Conservation (phyloP, 37 sponge, comb jelly and placozoan genomes). For the Axinella damicornis region DNA sequence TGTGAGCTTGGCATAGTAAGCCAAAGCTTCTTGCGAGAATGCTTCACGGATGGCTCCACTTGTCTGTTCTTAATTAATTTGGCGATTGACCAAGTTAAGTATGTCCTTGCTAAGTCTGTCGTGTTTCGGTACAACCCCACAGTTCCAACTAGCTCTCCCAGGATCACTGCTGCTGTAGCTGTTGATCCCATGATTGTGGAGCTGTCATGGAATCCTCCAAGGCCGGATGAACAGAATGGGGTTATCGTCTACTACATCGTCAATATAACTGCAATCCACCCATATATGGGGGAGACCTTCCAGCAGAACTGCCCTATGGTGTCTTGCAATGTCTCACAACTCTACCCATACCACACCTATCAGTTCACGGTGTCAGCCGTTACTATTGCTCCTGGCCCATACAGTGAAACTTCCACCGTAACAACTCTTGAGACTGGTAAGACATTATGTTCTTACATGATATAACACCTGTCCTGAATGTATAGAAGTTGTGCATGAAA, state of each 20-base stretch:
- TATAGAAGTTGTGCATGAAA: too few species aligned
- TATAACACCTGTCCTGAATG: too few species aligned
- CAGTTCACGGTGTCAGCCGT: slow-evolving; percentile 10
- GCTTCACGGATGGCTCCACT: neutral
- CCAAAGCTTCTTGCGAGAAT: neutral
- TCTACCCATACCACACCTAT: slow-evolving; percentile 27
- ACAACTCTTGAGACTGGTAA: slow-evolving; percentile 22
- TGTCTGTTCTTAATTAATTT: too few species aligned
- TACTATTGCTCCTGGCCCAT: neutral
- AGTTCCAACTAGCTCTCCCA: too few species aligned
- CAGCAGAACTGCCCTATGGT: neutral
- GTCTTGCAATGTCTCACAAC: neutral
- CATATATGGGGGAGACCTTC: neutral
- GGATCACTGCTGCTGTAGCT: neutral
- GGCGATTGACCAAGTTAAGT: neutral
- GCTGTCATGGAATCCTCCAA: slow-evolving; percentile 31
- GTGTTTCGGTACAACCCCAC: neutral
- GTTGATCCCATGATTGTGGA: neutral
- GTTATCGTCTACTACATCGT: slow-evolving; percentile 17
- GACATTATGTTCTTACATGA: too few species aligned
- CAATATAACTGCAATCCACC: slow-evolving; percentile 9
- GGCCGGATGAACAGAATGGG: slow-evolving; percentile 25
- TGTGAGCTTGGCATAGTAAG: too few species aligned
- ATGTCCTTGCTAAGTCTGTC: neutral
- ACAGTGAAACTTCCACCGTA: neutral